These are phyloP conservation scores for Popillia japonica DNA, from an alignment of 1,140 invertebrate species.

Conservation along the genomic window DNA sequence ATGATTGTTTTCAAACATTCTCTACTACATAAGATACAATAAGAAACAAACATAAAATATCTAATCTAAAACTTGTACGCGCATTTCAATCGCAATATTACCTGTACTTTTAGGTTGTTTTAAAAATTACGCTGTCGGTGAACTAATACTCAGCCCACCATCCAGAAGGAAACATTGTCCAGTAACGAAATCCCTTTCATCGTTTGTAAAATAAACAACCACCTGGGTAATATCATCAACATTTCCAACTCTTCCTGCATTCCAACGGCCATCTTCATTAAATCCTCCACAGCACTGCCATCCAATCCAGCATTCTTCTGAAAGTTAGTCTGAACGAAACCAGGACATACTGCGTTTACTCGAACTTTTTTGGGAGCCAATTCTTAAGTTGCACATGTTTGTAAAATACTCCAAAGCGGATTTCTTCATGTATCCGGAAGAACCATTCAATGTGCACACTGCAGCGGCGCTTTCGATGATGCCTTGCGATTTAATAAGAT, in stretches of 20 bases:
- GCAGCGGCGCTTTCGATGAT: constrained; percentile 91
- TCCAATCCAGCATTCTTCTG: constrained; percentile 74
- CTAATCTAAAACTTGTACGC: too few species aligned
- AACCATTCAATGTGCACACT: too few species aligned
- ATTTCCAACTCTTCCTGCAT: constrained; percentile 79
- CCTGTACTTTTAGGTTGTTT: too few species aligned
- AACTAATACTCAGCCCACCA: constrained; percentile 80
- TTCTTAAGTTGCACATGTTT: constrained; percentile 81
- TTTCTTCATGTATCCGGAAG: constrained; percentile 90
- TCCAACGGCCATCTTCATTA: constrained; percentile 73
- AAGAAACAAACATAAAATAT: too few species aligned
- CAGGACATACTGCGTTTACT: constrained; percentile 88
- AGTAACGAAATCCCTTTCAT: constrained; percentile 79
- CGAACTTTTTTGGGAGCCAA: constrained; percentile 81
- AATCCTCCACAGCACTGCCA: constrained; percentile 71
- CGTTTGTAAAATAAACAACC: constrained; percentile 83
- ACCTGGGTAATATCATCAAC: constrained; percentile 78
- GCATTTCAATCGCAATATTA: too few species aligned
- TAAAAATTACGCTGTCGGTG: too few species aligned
- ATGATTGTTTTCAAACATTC: too few species aligned
- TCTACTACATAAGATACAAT: too few species aligned
- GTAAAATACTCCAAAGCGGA: constrained; percentile 91
- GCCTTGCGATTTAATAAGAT: constrained; percentile 83
- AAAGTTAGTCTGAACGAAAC: constrained; percentile 73
- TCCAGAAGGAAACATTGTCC: constrained; percentile 79